A percentile compares a stretch with the other conserved stretches of the same genome.
Evolutionary conservation across 2,888 invertebrate genomes (phyloP).

Genomic region (Epinotia ramella): DNA sequence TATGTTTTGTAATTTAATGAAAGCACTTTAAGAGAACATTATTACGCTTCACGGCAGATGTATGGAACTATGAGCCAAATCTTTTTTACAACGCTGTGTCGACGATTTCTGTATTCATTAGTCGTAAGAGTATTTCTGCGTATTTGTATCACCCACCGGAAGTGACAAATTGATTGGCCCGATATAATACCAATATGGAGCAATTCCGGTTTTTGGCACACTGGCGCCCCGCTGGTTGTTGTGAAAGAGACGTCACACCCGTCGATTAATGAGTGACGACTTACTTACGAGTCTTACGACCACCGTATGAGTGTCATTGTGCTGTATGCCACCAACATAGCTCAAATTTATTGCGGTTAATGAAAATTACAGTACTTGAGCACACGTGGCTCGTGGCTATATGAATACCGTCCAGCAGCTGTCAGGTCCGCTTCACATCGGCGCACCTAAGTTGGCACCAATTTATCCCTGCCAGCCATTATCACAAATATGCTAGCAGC

Average conservation of each 20-base stretch:
- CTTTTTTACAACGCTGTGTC: background rate
- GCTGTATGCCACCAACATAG: conserved; percentile 59
- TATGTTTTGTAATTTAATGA: background rate
- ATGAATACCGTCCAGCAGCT: background rate
- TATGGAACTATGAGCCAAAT: background rate
- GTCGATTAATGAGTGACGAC: conserved; percentile 72
- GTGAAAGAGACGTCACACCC: conserved; percentile 77
- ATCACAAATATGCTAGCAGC: too few relatives aligned
- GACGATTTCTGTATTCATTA: conserved; percentile 6
- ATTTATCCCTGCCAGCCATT: too few relatives aligned
- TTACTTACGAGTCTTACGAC: conserved; percentile 51
- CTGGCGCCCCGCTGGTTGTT: conserved; percentile 78
- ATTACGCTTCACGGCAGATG: conserved; percentile 1
- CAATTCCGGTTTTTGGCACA: conserved; percentile 67
- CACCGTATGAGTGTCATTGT: conserved; percentile 19
- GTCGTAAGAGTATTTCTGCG: conserved; percentile 11
- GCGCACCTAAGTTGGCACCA: too few relatives aligned
- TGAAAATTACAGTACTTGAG: conserved; percentile 31
- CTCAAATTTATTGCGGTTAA: conserved; percentile 52
- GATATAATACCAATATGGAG: conserved; percentile 62
- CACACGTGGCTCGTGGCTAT: conserved; percentile 42
- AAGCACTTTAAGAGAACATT: background rate
- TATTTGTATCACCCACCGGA: conserved; percentile 58
- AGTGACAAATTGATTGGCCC: conserved; percentile 73
- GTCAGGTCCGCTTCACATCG: background rate